phyloP scores from a whole-genome alignment of 64 coral and sea anemone genomes.

The Stichodactyla mertensii region DNA sequence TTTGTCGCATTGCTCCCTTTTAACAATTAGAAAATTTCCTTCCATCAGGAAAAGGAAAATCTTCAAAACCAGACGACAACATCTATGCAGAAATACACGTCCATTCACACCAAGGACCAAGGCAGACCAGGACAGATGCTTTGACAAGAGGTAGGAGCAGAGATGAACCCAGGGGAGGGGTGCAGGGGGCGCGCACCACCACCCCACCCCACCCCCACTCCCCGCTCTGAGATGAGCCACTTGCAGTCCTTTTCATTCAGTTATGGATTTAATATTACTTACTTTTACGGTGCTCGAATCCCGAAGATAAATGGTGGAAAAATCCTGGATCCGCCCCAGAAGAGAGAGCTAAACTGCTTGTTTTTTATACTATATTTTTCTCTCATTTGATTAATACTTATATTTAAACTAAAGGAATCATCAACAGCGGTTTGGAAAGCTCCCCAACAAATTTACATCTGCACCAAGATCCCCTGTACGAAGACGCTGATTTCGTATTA shows the following conservation, averaged over 20 bases:
- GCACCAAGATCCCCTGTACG: background rate
- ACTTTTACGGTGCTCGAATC: no score
- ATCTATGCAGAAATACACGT: background rate
- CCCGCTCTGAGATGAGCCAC: no score
- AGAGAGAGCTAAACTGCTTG: no score
- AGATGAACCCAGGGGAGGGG: no score
- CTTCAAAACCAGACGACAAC: background rate
- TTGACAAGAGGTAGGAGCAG: background rate
- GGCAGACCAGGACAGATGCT: background rate
- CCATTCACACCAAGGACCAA: background rate
- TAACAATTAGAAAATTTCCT: background rate
- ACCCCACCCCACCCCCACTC: no score
- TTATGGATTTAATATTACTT: no score
- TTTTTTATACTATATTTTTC: background rate
- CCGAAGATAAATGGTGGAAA: no score
- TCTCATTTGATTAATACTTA: background rate
- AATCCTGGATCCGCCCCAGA: no score
- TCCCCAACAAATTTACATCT: background rate
- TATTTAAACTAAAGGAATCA: background rate
- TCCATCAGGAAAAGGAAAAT: background rate
- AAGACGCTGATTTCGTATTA: background rate
- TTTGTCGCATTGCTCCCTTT: background rate
- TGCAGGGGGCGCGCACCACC: no score
- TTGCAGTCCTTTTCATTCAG: no score
- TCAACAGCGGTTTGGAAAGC: background rate